phyloP scores from a whole-genome alignment of 2,797 vertebrate species.

The Acanthopagrus latus region DNA sequence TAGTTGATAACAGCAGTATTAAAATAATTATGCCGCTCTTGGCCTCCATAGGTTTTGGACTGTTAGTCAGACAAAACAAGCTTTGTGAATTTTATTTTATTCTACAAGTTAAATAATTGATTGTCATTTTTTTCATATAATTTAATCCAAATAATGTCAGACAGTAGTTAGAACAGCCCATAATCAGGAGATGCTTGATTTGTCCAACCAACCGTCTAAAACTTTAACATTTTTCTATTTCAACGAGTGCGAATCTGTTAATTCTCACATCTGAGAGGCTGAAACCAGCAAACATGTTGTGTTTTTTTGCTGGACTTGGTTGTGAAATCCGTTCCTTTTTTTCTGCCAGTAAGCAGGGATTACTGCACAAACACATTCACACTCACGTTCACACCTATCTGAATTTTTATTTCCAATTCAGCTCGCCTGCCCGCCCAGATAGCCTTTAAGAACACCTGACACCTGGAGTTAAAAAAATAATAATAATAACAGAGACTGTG shows the following conservation, averaged over 20 bases:
- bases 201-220: too few relatives aligned
- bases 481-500: background rate
- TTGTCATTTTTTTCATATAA: too few relatives aligned
- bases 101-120: too few relatives aligned
- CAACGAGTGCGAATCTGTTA: background rate
- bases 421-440: background rate
- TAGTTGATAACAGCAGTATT: too few relatives aligned
- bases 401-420: background rate
- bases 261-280: background rate
- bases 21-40: too few relatives aligned
- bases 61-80: background rate
- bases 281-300: conserved; percentile 3
- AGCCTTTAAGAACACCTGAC: conserved; percentile 2
- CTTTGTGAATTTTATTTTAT: too few relatives aligned
- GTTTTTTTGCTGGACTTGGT: background rate
- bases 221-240: too few relatives aligned
- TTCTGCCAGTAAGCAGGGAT: background rate
- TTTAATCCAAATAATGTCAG: too few relatives aligned
- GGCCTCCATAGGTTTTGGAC: background rate
- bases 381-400: conserved; percentile 12
- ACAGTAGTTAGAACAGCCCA: too few relatives aligned
- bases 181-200: background rate
- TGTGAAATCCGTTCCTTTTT: background rate
- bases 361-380: conserved; percentile 9
- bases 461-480: conserved; percentile 5